These are phyloP conservation scores for Brachionus paranguensis DNA, from an alignment of 1,140 invertebrate genomes.

Conservation along the genomic window DNA sequence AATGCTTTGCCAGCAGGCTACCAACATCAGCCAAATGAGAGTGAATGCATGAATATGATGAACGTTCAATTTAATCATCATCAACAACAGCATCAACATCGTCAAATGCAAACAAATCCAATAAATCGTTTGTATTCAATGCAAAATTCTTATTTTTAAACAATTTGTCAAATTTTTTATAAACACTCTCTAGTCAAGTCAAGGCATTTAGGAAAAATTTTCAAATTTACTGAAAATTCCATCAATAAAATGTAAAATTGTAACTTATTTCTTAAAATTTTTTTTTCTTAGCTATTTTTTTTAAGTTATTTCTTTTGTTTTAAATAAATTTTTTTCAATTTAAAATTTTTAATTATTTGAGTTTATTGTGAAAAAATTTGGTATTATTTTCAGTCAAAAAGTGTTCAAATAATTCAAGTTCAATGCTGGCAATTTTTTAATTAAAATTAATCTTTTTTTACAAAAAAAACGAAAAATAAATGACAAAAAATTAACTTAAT, in stretches of 20 bases:
- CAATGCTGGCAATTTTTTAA: no score
- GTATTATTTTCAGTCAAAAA: no score
- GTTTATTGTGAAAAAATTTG: no score
- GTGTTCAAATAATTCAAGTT: no score
- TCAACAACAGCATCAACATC: not conserved
- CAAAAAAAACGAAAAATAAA: no score
- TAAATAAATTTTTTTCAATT: not conserved
- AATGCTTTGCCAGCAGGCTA: not conserved
- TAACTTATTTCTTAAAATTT: constrained; percentile 25
- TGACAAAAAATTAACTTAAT: no score
- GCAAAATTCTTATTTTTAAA: constrained; percentile 40
- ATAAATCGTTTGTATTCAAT: constrained; percentile 35
- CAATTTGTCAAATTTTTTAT: no score
- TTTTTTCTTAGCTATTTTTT: not conserved
- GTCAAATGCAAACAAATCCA: constrained; percentile 5
- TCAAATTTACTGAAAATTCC: constrained; percentile 3
- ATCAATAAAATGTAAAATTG: constrained; percentile 21
- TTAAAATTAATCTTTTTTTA: no score
- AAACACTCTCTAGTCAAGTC: constrained; percentile 20
- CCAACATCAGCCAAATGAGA: not conserved
- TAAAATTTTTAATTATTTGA: not conserved
- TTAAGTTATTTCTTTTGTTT: not conserved
- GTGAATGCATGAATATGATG: not conserved
- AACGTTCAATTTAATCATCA: not conserved
- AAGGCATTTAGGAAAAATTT: constrained; percentile 25